Evolutionary conservation across 23 tunicate genomes (phyloP), one percentile per base, ranked within the genome.

Genomic region (Phallusia fumigata): DNA sequence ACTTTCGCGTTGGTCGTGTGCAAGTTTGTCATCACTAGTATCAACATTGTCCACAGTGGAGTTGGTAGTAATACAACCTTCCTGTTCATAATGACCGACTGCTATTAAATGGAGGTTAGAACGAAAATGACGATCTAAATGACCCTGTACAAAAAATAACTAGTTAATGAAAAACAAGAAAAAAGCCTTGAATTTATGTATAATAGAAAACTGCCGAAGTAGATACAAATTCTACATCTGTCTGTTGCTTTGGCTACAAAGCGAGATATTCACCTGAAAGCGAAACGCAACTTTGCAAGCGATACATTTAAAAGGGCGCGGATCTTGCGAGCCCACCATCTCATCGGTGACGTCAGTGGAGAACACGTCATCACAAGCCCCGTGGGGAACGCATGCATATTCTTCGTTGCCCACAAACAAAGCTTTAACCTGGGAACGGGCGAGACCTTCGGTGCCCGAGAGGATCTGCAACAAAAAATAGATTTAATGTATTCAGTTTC

Each of bases 71-170:
- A 16, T 2, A 22, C 28, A 58, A 58, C 36, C 81, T 28, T 74
- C 91, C 30, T 88, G 85, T 75, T 85, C 95, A 45, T 87, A 90
- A 81, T 90, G 95, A 18, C 95, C 95, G 33, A 90, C 88, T 19
- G 95, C 95, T n/a, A 90, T 80, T 2, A 87, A 34, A 45, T 92
- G 97, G 35, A 79, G 74, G 72, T 88, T 92, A 0, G 97, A 92
- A 28, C 97, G 93, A 47, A 92, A 92, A 75, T 92, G 97, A 10
- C 97, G 92, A 80, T 92, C 97, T 69, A 92, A 73, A 76, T 92
- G 97, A 32, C 97, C 97, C 97, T 92, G 35, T 36, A 32, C 31
- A 86, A 45, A 77, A 35, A 34, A 35, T 24, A 35, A 19, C 5
- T 2, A 32, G 18, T 33, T n/a, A 82, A 73, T 11, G 28, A 28